These are phyloP conservation scores for Standfussiana lucernea DNA, from an alignment of 2,888 invertebrate genomes.

Conservation along the genomic window DNA sequence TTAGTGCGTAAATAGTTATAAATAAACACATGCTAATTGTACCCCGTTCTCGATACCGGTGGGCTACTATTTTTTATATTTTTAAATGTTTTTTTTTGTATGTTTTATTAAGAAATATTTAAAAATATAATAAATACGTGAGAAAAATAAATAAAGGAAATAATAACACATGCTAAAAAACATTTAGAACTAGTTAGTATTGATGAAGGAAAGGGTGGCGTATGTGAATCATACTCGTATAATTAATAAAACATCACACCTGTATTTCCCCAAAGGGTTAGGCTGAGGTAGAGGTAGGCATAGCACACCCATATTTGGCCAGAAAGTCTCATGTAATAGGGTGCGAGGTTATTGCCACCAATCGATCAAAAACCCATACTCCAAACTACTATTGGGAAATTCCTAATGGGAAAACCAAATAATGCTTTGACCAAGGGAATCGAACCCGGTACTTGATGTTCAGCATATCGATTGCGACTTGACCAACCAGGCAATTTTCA, in stretches of 20 bases:
- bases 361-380: neutral
- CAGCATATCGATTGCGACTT: neutral
- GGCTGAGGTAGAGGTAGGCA: neutral
- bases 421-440: neutral
- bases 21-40: too few species aligned
- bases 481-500: too few species aligned
- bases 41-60: too few species aligned
- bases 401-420: neutral
- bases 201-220: too few species aligned
- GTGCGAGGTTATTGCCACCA: neutral
- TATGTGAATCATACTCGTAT: neutral
- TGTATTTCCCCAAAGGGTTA: neutral
- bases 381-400: neutral
- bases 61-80: too few species aligned
- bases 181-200: too few species aligned
- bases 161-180: too few species aligned
- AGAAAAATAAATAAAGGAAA: too few species aligned
- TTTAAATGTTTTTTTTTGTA: too few species aligned
- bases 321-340: neutral
- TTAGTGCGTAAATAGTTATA: too few species aligned
- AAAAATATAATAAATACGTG: too few species aligned
- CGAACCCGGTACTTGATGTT: neutral
- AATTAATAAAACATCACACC: neutral
- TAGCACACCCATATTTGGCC: neutral
- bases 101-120: too few species aligned